A percentile compares a stretch with the other conserved stretches of the same genome.
Conservation (phyloP, 2,797 vertebrate genomes). For the Babyrousa celebensis region DNA sequence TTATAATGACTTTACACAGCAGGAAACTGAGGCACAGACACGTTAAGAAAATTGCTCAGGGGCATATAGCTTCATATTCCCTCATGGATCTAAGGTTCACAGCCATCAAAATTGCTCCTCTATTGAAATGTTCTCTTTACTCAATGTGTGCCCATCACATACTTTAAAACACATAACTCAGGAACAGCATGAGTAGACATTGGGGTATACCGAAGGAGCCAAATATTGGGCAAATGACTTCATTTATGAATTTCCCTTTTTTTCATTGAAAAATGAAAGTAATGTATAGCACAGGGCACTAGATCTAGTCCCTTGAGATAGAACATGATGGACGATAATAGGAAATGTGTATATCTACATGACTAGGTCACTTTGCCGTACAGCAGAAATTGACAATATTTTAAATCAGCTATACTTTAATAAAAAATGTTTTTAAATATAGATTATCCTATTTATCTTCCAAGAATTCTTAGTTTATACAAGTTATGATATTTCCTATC, state of each 20-base stretch:
- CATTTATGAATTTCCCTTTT: not conserved
- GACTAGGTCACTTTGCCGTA: no score
- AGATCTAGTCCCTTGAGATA: no score
- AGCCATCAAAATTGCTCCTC: not conserved
- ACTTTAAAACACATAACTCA: not conserved
- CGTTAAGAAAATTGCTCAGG: not conserved
- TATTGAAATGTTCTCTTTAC: not conserved
- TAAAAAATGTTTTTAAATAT: not conserved
- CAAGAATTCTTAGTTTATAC: not conserved
- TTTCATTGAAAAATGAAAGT: slow-evolving; percentile 13
- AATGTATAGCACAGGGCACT: no score
- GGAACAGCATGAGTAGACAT: not conserved
- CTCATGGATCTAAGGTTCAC: not conserved
- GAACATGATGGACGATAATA: no score
- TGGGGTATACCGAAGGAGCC: not conserved
- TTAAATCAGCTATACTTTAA: not conserved
- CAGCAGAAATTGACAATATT: no score
- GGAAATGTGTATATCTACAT: no score
- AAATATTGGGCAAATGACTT: not conserved
- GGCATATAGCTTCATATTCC: not conserved
- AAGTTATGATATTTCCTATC: not conserved
- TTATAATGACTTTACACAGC: not conserved
- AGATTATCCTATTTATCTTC: not conserved
- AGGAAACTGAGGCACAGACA: slow-evolving; percentile 32
- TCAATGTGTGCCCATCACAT: not conserved